These are phyloP conservation scores for Chlorops oryzae DNA, from an alignment of 1,140 invertebrate species.

Conservation along the genomic window DNA sequence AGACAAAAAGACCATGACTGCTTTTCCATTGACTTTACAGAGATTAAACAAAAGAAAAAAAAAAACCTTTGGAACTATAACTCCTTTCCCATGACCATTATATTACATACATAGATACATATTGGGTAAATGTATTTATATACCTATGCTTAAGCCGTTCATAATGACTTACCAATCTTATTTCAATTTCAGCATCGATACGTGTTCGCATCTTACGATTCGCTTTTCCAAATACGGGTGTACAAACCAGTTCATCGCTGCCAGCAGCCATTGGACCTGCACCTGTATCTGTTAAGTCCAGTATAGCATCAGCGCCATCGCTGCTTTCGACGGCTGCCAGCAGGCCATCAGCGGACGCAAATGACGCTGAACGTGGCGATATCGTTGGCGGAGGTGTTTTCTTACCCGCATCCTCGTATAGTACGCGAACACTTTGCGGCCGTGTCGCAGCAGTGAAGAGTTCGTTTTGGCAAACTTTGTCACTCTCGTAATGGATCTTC, in stretches of 20 bases:
- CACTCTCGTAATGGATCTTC: conserved; percentile 66
- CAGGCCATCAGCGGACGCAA: conserved; percentile 53
- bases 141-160: conserved; percentile 5
- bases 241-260: conserved; percentile 61
- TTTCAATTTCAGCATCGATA: conserved; percentile 79
- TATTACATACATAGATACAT: not conserved
- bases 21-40: too few species aligned
- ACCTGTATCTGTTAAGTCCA: conserved; percentile 14
- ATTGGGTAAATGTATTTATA: not conserved
- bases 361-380: conserved; percentile 18
- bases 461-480: conserved; percentile 56
- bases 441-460: conserved; percentile 64
- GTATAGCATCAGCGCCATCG: conserved; percentile 11
- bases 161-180: conserved; percentile 75
- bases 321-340: conserved; percentile 31
- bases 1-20: too few species aligned
- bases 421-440: conserved; percentile 54
- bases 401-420: conserved; percentile 67
- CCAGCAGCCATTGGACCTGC: conserved; percentile 5
- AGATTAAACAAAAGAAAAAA: too few species aligned
- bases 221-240: conserved; percentile 67
- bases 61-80: too few species aligned
- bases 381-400: conserved; percentile 39
- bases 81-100: too few species aligned
- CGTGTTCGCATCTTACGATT: conserved; percentile 59